Base-by-base conservation (phyloP, 2,797 vertebrate genomes). In the Melanotaenia trifasciata region DNA sequence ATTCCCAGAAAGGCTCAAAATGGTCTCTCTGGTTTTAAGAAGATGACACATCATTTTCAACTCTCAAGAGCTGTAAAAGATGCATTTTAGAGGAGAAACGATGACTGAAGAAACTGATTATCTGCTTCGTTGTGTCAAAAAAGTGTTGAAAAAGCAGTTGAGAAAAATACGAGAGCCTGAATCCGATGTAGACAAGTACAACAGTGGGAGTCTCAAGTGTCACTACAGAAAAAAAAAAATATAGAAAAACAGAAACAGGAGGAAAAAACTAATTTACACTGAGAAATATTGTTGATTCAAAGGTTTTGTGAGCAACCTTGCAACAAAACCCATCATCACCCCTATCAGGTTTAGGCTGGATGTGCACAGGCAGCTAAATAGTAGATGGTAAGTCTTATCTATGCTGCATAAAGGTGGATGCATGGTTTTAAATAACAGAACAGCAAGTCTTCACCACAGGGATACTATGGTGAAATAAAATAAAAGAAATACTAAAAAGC, bases 311-410 rank as follows among this genome's bases (percentile, higher is more conserved):
- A 63, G 79, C 66, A 86, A 84, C 80, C 74, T 78, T 89, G 83
- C 64, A 90, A 85, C 50, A 47, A 82, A 75, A 92, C 77, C 79
- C 76, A 71, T 72, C 62, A 62, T 57, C 57, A 28, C 72, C 68
- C 78, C 65, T 81, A 87, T 90, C 86, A 88, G 72, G 84, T 90
- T 86, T 69, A 80, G 69, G 73, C 64, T 76, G 64, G 43, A 79
- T 80, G 30, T 90, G 89, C 90, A 81, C 45, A 66, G 87, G 65
- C 85, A 88, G 90, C 88, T 88, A 76, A 91, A 90, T 16, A 84
- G 72, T 60, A 76, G 79, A 84, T 75, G 78, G 64, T 70, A 43
- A 78, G 75, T 58, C 76, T 76, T 64, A 78, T 84, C 60, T 72
- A 9, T 75, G 75, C 87, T 51, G 84, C 76, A 78, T 64, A 28